phyloP scores from a whole-genome alignment of 2,113 vertebrate genomes.

The Grus americana region DNA sequence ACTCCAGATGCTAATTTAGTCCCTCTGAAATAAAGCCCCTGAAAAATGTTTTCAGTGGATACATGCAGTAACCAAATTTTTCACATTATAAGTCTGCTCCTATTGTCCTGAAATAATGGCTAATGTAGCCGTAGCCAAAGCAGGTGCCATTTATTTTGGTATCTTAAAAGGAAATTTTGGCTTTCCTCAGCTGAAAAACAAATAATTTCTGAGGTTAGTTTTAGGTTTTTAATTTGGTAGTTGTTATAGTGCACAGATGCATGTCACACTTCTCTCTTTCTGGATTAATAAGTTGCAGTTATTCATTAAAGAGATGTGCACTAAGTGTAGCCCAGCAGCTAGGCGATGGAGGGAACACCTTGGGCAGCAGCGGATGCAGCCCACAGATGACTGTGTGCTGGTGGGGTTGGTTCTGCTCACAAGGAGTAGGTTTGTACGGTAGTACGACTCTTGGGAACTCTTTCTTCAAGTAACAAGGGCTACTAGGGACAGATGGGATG shows the following conservation, averaged over 20 bases:
- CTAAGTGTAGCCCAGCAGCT: neutral
- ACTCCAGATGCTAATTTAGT: neutral
- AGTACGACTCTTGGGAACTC: neutral
- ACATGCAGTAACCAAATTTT: neutral
- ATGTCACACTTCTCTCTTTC: neutral
- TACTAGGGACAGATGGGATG: neutral
- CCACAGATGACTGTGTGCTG: neutral
- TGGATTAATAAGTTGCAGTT: neutral
- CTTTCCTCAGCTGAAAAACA: neutral
- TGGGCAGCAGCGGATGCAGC: neutral
- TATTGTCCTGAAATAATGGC: neutral
- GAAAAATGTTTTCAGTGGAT: neutral
- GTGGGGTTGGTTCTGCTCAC: neutral
- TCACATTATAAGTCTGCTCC: neutral
- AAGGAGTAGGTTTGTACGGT: neutral
- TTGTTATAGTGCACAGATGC: neutral
- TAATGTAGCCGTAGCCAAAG: neutral
- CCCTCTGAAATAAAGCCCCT: neutral
- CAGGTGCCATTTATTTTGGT: neutral
- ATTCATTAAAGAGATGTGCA: neutral
- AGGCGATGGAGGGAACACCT: accelerated
- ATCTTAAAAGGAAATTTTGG: neutral
- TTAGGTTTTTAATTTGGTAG: neutral
- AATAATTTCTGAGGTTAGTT: neutral
- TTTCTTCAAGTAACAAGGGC: neutral